Evolutionary conservation across 1,140 invertebrate genomes (phyloP).

Genomic region (Aporrectodea caliginosa): DNA sequence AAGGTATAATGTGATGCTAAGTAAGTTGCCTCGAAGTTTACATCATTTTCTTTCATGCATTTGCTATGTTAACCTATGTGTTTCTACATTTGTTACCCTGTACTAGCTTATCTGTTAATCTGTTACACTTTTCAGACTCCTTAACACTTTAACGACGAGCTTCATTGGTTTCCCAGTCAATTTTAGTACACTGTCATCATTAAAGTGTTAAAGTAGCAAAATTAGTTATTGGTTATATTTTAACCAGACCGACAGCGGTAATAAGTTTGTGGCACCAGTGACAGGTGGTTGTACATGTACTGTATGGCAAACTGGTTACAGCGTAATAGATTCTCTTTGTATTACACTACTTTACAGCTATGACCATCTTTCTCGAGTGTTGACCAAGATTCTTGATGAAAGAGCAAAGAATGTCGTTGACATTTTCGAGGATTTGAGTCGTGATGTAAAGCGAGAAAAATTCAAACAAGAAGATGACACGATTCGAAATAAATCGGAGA

Average conservation of each 20-base stretch:
- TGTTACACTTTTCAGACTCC: no score
- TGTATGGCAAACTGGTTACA: neutral
- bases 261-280: neutral
- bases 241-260: neutral
- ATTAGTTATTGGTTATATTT: no score
- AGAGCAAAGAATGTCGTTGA: conserved; percentile 52
- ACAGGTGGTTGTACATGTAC: neutral
- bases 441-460: conserved; percentile 50
- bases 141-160: no score
- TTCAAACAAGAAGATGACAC: conserved; percentile 50
- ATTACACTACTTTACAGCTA: conserved; percentile 35
- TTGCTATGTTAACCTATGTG: no score
- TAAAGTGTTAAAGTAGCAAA: no score
- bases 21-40: no score
- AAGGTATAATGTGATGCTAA: no score
- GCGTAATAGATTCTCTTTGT: neutral
- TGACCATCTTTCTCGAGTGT: conserved; percentile 50
- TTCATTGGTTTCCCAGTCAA: no score
- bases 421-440: conserved; percentile 55
- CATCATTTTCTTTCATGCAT: no score
- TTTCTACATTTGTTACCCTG: no score
- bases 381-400: conserved; percentile 53
- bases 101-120: no score
- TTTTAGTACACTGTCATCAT: no score
- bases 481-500: conserved; percentile 51